Conservation (phyloP, 2,888 invertebrate species). For the Hedya salicella region DNA sequence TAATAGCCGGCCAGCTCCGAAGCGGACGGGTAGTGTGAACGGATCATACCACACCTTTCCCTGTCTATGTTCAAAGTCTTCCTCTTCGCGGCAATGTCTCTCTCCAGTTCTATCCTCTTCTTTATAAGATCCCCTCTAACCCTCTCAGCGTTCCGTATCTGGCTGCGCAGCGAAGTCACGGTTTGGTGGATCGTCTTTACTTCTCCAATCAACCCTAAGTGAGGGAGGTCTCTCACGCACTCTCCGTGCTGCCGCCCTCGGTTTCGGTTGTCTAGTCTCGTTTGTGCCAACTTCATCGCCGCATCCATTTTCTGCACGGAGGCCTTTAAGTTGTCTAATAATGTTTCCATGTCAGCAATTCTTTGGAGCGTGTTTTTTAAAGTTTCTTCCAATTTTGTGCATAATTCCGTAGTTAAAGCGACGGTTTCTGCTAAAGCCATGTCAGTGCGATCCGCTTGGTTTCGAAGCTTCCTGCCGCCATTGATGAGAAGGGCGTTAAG, state of each 20-base stretch:
- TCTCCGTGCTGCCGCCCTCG: constrained; percentile 91
- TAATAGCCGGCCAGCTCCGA: constrained; percentile 86
- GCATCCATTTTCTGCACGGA: constrained; percentile 91
- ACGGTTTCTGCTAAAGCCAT: constrained; percentile 90
- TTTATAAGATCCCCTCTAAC: constrained; percentile 78
- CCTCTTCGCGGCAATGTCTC: constrained; percentile 88
- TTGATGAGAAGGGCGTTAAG: constrained; percentile 90
- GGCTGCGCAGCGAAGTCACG: constrained; percentile 87
- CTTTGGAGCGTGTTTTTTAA: constrained; percentile 88
- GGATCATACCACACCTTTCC: constrained; percentile 86
- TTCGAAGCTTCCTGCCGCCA: constrained; percentile 91
- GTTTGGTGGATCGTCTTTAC: constrained; percentile 89
- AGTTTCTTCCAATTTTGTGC: constrained; percentile 88
- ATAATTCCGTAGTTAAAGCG: constrained; percentile 90
- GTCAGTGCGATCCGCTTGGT: constrained; percentile 93
- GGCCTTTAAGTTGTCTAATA: constrained; percentile 88
- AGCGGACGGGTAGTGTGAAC: constrained; percentile 89
- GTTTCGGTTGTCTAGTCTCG: constrained; percentile 91
- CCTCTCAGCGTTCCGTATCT: constrained; percentile 87
- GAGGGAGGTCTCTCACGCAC: constrained; percentile 93
- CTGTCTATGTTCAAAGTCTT: constrained; percentile 89
- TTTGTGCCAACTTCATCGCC: constrained; percentile 95
- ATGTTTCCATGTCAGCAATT: constrained; percentile 90
- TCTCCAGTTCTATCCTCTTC: constrained; percentile 86
- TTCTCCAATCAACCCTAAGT: constrained; percentile 90